Evolutionary conservation across 1,140 invertebrate species (phyloP), one percentile per base, ranked within the genome.

Genomic region (Drosophila paulistorum): DNA sequence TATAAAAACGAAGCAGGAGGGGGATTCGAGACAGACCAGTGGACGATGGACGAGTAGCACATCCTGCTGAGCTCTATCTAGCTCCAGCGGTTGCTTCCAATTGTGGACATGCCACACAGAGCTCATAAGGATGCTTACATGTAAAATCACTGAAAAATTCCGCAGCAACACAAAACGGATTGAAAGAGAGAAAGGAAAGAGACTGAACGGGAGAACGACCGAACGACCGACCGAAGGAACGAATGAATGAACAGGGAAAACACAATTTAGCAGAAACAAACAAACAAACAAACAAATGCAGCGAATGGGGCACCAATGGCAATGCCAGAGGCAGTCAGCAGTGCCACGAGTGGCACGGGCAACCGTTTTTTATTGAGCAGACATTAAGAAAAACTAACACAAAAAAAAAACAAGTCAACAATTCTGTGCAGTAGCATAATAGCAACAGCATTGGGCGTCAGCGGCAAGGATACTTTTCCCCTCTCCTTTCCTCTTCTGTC

Each of bases 361-460:
- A 33, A 26, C 42, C 62, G 59, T 83, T 84, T 89, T 89, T 89
- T 82, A 81, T 89, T 84, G 84, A 81, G 81, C 77, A 73, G 81
- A 89, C 85, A 89, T 90, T 89, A 89, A 89, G 84, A 81, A 85
- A 89, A 89, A 89, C 84, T 89, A 86, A 87, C 84, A 87, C 84
- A 81, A 81, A 89, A 89, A 89, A 86, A 87, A 84, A 87, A 89
- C 89, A 20, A 87, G 83, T 89, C 84, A 87, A 89, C 77, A 77
- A 82, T 86, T 60, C 68, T 75, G 65, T 75, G 78, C 62, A 71
- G 71, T 66, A 80, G 76, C 72, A 81, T 90, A 87, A 83, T 66
- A 79, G 83, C 84, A 89, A 90, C 84, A 81, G 74, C 80, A 85
- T 81, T 74, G 84, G 77, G 77, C 81, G 80, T 77, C 77, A 87